phyloP scores from a whole-genome alignment of 2,888 invertebrate species.

The Oscheius sp. region DNA sequence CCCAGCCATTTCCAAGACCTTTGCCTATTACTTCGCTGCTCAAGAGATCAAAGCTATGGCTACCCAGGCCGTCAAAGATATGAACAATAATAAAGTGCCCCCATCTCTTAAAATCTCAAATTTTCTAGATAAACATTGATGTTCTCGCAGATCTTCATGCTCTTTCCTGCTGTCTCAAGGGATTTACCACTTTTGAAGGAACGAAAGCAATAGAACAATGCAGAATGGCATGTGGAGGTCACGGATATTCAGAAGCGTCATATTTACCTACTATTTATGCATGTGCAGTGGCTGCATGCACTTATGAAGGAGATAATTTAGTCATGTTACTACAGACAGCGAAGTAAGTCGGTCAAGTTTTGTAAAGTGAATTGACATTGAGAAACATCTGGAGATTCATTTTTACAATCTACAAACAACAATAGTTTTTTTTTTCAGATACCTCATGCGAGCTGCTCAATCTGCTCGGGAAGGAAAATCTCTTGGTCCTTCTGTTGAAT shows the following conservation, averaged over 20 bases:
- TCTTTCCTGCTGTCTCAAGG: conserved; percentile 89
- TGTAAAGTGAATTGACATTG: no score
- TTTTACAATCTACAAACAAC: no score
- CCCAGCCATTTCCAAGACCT: conserved; percentile 80
- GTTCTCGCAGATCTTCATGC: conserved; percentile 82
- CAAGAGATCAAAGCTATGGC: no score
- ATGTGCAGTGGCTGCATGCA: conserved; percentile 79
- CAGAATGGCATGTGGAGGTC: conserved; percentile 88
- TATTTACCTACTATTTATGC: conserved; percentile 44
- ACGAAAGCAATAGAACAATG: conserved; percentile 81
- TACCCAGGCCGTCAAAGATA: no score
- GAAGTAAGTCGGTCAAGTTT: conserved; percentile 60
- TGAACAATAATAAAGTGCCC: no score
- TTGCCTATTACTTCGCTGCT: conserved; percentile 79
- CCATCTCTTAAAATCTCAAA: no score
- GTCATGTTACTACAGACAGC: conserved; percentile 90
- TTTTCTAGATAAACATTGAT: no score
- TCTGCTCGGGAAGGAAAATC: conserved; percentile 44
- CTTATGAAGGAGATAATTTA: conserved; percentile 96
- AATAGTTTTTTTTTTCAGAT: no score
- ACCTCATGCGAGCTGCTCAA: conserved; percentile 75
- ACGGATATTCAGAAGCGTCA: conserved; percentile 80
- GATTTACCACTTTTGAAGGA: conserved; percentile 74
- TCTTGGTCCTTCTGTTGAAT: conserved; percentile 37
- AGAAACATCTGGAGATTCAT: no score